Percentiles rank a stretch among this genome's conserved stretches.
phyloP scores from a whole-genome alignment of 1,140 invertebrate genomes.

The Berghia stephanieae region DNA sequence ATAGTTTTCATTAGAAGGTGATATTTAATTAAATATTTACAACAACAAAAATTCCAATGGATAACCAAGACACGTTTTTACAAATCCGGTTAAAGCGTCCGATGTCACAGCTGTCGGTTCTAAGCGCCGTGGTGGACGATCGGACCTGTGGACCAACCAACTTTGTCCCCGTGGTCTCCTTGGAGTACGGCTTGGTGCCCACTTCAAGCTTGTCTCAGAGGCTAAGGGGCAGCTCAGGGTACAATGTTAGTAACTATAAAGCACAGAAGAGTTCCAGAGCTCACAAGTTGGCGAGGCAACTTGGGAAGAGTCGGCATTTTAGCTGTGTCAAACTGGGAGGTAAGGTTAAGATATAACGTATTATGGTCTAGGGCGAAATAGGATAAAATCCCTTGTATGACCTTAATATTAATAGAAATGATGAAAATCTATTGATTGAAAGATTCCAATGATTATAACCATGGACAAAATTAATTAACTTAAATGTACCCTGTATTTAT shows the following conservation, averaged over 20 bases:
- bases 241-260: background rate
- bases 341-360: too few relatives aligned
- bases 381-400: too few relatives aligned
- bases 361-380: too few relatives aligned
- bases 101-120: background rate
- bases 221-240: background rate
- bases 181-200: slow-evolving; percentile 11
- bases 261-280: background rate
- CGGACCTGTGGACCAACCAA: background rate
- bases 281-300: background rate
- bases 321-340: background rate
- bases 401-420: too few relatives aligned
- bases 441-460: too few relatives aligned
- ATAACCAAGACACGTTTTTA: background rate
- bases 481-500: too few relatives aligned
- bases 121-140: slow-evolving; percentile 8
- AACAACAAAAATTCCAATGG: too few relatives aligned
- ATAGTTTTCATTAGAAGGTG: too few relatives aligned
- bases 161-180: background rate
- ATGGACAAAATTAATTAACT: too few relatives aligned
- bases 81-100: background rate
- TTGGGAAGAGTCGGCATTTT: slow-evolving; percentile 10
- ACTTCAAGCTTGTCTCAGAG: background rate
- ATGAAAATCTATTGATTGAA: too few relatives aligned
- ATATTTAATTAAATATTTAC: too few relatives aligned